Base-by-base conservation (phyloP, 2,113 vertebrate species). In the Dasypus novemcinctus region DNA sequence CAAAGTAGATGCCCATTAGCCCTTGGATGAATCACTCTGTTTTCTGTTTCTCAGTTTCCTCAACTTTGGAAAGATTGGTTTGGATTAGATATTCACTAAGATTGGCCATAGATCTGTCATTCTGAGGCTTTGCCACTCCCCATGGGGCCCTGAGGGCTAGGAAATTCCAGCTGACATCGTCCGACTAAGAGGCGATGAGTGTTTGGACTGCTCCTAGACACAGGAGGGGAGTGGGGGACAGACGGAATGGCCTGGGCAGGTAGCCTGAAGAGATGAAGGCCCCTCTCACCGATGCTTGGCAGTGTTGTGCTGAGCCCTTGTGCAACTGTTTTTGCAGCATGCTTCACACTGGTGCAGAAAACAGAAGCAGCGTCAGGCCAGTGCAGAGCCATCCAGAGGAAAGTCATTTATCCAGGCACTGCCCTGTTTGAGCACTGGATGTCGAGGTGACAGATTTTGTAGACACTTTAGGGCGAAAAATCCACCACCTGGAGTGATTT, bases 331-430 rank as follows among this genome's bases (percentile, higher is more conserved):
- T 90, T 64, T 91, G 52, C 36, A 80, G 88, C 78, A 87, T 49
- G 13, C 86, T 95, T 97, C 93, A 88, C 61, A 90, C 74, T 57
- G 89, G 83, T 43, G 85, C 49, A 95, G 95, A 96, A 96, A 97
- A 95, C 80, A 94, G 92, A 94, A 94, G 81, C 91, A 23, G 27
- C 59, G 75, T 94, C 96, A 96, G 95, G 89, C 93, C 85, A 49
- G 64, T 0, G 8, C 74, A 63, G 93, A 96, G 91, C 78, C 93
- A 97, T 90, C 63, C 63, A 5, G 85, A 92, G 87, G 90, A 90
- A 95, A 97, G 95, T 81, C 86, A 91, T 94, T 94, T 96, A 85
- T 92, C 89, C 87, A 95, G 96, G 93, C 82, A 61, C 43, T 85
- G 89, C 49, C 80, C 94, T 38, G 10, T 93, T 96, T 96, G 92